These are phyloP conservation scores for Gastrophryne carolinensis DNA, from an alignment of 2,797 vertebrate genomes.

Conservation along the genomic window DNA sequence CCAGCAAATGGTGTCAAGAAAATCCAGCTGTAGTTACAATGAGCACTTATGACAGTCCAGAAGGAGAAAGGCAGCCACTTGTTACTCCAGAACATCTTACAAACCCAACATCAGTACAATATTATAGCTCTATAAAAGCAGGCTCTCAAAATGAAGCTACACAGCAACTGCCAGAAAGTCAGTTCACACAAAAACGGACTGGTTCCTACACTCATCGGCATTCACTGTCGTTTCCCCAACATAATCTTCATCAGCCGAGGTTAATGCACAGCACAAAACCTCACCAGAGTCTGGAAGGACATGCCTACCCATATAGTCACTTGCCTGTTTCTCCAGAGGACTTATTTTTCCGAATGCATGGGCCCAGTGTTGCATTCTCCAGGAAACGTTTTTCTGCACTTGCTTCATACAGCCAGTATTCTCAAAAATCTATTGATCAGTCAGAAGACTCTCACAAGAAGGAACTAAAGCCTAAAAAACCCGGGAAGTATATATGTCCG, in stretches of 20 bases:
- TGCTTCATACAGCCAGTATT: slow-evolving; percentile 87
- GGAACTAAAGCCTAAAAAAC: slow-evolving; percentile 96
- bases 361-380: slow-evolving; percentile 81
- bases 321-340: slow-evolving; percentile 88
- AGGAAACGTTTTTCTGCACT: slow-evolving; percentile 91
- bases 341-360: slow-evolving; percentile 80
- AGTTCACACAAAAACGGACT: slow-evolving; percentile 78
- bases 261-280: slow-evolving; percentile 86
- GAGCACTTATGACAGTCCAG: slow-evolving; percentile 84
- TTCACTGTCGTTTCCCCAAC: slow-evolving; percentile 89
- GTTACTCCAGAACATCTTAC: slow-evolving; percentile 79
- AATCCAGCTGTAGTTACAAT: slow-evolving; percentile 82
- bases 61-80: slow-evolving; percentile 76
- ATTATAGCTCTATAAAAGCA: slow-evolving; percentile 83
- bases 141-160: slow-evolving; percentile 73
- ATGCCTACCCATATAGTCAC: slow-evolving; percentile 88
- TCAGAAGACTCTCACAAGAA: slow-evolving; percentile 91
- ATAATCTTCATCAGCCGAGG: slow-evolving; percentile 83
- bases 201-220: slow-evolving; percentile 85
- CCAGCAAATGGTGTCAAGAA: slow-evolving; percentile 90
- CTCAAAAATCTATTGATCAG: slow-evolving; percentile 85
- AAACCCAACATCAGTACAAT: slow-evolving; percentile 76
- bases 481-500: slow-evolving; percentile 95
- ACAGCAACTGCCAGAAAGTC: slow-evolving; percentile 78
- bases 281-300: slow-evolving; percentile 87